phyloP scores from a whole-genome alignment of 2,797 vertebrate genomes.

The Gephyroberyx darwinii region DNA sequence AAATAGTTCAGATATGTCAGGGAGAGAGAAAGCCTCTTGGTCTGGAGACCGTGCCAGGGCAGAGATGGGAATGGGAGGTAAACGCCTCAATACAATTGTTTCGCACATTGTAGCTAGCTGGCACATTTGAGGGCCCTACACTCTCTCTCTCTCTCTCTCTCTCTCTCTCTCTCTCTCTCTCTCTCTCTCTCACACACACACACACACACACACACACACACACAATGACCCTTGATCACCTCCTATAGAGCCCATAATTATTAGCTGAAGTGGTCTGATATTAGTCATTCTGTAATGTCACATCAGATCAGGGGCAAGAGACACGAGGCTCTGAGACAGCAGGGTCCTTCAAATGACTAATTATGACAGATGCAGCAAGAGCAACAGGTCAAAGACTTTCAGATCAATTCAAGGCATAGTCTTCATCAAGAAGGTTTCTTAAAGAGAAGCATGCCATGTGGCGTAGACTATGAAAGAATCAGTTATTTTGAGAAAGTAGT shows the following conservation, averaged over 20 bases:
- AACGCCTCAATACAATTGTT: slow-evolving; percentile 4
- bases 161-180: slow-evolving; percentile 24
- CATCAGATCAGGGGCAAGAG: background rate
- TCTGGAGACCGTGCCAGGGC: slow-evolving; percentile 28
- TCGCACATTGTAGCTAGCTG: slow-evolving; percentile 2
- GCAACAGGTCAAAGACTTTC: background rate
- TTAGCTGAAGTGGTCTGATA: slow-evolving; percentile 47
- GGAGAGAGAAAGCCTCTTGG: slow-evolving; percentile 8
- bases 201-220: slow-evolving; percentile 1
- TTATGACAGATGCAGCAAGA: slow-evolving; percentile 16
- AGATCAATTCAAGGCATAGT: background rate
- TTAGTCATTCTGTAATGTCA: slow-evolving; percentile 54
- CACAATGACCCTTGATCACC: slow-evolving; percentile 62
- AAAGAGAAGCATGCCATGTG: background rate
- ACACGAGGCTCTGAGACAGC: slow-evolving; percentile 33
- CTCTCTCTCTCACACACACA: slow-evolving; percentile 24
- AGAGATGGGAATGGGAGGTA: slow-evolving; percentile 25
- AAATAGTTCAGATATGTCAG: slow-evolving; percentile 14
- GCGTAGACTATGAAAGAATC: too few relatives aligned
- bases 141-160: slow-evolving; percentile 25
- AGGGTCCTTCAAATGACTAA: slow-evolving; percentile 23
- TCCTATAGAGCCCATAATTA: slow-evolving; percentile 66
- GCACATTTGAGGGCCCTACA: slow-evolving; percentile 42
- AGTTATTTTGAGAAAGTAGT: too few relatives aligned
- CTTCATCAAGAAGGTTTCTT: background rate